Conservation (phyloP, 2,888 invertebrate species). For the Eudasyphora cyanicolor region DNA sequence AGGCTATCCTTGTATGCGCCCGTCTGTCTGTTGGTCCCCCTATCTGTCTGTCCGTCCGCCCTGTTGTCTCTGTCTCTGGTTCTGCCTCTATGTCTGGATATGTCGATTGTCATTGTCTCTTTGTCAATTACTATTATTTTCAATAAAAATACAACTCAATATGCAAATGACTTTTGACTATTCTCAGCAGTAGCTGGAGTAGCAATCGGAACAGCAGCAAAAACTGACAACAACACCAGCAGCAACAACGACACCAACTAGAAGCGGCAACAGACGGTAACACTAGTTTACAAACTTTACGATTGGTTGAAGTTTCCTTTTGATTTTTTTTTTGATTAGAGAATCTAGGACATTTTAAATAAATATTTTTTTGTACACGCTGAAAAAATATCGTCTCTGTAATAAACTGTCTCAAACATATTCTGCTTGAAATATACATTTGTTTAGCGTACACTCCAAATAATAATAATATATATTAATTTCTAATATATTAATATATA, state of each 20-base stretch:
- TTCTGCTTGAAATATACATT: no score
- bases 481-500: no score
- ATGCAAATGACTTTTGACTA: slow-evolving; percentile 61
- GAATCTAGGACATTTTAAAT: no score
- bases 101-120: slow-evolving; percentile 30
- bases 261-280: neutral
- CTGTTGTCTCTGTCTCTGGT: slow-evolving; percentile 11
- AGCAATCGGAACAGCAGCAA: neutral
- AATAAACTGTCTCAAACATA: no score
- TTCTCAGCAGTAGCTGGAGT: slow-evolving; percentile 25
- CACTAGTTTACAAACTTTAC: no score
- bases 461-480: no score
- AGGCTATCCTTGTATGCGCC: no score
- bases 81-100: neutral
- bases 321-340: no score
- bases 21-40: neutral
- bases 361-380: no score
- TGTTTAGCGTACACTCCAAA: no score
- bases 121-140: slow-evolving; percentile 63
- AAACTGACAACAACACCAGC: neutral
- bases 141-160: slow-evolving; percentile 61
- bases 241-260: neutral
- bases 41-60: neutral
- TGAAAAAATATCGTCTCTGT: no score
- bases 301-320: no score